Evolutionary conservation across 2,888 invertebrate species (phyloP), one percentile per base, ranked within the genome.

Genomic region (Amorpha juglandis): DNA sequence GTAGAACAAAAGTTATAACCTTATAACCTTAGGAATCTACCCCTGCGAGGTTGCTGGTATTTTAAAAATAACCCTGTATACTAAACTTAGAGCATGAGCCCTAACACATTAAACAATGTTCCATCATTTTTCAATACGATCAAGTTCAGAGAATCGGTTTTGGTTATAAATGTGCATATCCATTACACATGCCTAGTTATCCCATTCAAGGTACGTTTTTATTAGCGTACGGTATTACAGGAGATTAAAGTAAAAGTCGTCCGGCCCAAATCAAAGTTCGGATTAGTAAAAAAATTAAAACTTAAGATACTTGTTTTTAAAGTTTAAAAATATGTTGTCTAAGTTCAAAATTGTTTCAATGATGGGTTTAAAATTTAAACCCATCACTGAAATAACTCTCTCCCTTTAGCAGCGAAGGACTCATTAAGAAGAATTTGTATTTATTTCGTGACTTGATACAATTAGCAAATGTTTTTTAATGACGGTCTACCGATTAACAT

Each of bases 161-260:
- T n/a, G n/a, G 4, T 48, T 0, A n/a, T 1, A 16, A n/a, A 48
- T n/a, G n/a, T n/a, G n/a, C n/a, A n/a, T n/a, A n/a, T n/a, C n/a
- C n/a, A n/a, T n/a, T n/a, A n/a, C n/a, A n/a, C 75, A 71, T 74
- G 72, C 73, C 72, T 71, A 72, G 74, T 77, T 80, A 80, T 81
- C 74, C 78, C n/a, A n/a, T n/a, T n/a, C n/a, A n/a, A n/a, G n/a
- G n/a, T 80, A 77, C 75, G 74, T 71, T 84, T 88, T 89, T 87
- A 89, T 84, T 79, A 80, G 78, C 68, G 68, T 67, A 68, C 74
- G 78, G 84, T 85, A 83, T 86, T 86, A 74, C 77, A 81, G 75
- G 74, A 80, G 78, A 88, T 27, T 87, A 84, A 86, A 79, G 83
- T 85, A 88, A 65, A 38, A 35, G 38, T 9, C 16, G 16, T 55